phyloP scores from a whole-genome alignment of 2,113 vertebrate species.

The Fukomys damarensis region DNA sequence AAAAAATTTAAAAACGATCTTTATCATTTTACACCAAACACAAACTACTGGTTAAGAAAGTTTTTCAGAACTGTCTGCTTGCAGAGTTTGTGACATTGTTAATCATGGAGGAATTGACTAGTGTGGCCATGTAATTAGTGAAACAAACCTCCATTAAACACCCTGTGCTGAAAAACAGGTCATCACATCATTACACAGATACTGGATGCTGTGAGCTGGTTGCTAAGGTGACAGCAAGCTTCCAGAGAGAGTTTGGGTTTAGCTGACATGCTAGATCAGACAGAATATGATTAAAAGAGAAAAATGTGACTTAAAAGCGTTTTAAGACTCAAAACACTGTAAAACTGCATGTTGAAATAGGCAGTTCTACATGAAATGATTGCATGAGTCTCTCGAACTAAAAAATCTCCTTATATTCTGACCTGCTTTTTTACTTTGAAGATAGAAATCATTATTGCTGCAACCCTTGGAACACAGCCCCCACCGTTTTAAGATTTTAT shows the following conservation, averaged over 20 bases:
- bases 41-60: not conserved
- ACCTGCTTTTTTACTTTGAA: slow-evolving; percentile 1
- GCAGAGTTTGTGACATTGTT: slow-evolving; percentile 35
- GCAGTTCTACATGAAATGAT: slow-evolving; percentile 64
- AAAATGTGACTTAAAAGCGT: slow-evolving; percentile 52
- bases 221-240: slow-evolving; percentile 82
- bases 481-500: slow-evolving; percentile 34
- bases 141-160: slow-evolving; percentile 73
- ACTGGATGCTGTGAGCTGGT: slow-evolving; percentile 72
- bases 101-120: slow-evolving; percentile 67
- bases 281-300: slow-evolving; percentile 80
- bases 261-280: slow-evolving; percentile 75
- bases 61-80: not conserved
- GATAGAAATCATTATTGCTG: not conserved
- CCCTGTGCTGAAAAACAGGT: slow-evolving; percentile 43
- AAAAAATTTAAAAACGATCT: slow-evolving; percentile 15
- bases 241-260: slow-evolving; percentile 74
- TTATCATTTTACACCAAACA: not conserved
- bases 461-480: not conserved
- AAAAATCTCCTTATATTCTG: slow-evolving; percentile 12
- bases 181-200: slow-evolving; percentile 68
- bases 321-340: not conserved
- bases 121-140: slow-evolving; percentile 75
- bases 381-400: not conserved
- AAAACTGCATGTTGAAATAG: slow-evolving; percentile 64